These are phyloP conservation scores for Urosaurus nigricauda DNA, from an alignment of 2,797 vertebrate species.

Conservation along the genomic window DNA sequence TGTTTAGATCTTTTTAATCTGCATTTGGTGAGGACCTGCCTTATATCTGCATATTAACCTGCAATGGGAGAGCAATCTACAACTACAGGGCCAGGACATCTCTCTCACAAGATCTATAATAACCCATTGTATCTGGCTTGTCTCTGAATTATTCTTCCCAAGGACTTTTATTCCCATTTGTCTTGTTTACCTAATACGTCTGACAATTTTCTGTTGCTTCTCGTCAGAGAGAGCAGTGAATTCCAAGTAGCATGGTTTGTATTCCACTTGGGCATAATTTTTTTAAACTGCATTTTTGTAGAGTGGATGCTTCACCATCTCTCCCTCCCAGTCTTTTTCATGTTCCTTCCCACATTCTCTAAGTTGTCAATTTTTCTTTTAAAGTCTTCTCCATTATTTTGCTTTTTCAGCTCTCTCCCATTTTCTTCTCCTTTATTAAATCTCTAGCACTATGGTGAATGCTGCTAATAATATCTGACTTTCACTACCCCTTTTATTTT, in stretches of 20 bases:
- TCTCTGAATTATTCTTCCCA: constrained; percentile 14
- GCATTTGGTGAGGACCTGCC: neutral
- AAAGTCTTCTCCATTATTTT: neutral
- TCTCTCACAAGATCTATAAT: neutral
- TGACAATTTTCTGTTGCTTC: constrained; percentile 12
- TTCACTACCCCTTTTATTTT: neutral
- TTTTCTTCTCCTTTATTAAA: neutral
- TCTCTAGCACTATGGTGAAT: neutral
- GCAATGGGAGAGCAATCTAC: neutral
- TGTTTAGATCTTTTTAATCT: neutral
- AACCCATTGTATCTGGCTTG: neutral
- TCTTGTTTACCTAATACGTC: neutral
- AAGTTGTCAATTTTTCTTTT: neutral
- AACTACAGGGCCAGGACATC: neutral
- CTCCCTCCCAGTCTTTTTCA: neutral
- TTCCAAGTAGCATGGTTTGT: neutral
- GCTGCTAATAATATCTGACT: neutral
- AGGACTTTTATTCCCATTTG: neutral
- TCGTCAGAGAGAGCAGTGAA: neutral
- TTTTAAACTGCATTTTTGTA: neutral
- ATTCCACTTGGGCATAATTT: neutral
- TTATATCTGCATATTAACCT: constrained; percentile 18
- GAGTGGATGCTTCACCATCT: neutral
- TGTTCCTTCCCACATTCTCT: neutral
- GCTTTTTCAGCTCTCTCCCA: neutral